A percentile compares a stretch with the other conserved stretches of the same genome.
Conservation (phyloP, 2,113 vertebrate species). For the Corythornis madagascariensis region DNA sequence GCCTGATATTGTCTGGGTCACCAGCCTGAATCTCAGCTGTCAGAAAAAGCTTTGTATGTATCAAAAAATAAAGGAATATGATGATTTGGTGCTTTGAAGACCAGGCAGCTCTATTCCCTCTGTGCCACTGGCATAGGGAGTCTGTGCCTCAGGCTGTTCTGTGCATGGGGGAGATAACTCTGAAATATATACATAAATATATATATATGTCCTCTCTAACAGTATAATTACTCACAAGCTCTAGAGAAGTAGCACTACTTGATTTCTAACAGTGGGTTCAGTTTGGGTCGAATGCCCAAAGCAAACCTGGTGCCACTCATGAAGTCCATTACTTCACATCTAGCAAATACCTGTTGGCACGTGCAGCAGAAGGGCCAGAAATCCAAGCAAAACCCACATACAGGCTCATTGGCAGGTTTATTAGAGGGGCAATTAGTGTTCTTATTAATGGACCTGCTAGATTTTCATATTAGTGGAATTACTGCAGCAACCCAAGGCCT, state of each 20-base stretch:
- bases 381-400: neutral
- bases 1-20: neutral
- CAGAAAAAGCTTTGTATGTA: neutral
- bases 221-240: neutral
- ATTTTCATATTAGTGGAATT: neutral
- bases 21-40: neutral
- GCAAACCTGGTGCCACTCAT: neutral
- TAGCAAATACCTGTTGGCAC: neutral
- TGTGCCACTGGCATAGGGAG: accelerated
- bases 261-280: neutral
- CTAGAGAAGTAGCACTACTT: neutral
- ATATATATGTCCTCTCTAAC: neutral
- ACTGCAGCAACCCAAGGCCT: neutral
- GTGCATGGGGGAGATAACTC: neutral
- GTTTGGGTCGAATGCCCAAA: neutral
- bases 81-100: neutral
- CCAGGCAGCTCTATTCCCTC: neutral
- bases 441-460: neutral
- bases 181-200: neutral
- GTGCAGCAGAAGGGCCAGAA: neutral
- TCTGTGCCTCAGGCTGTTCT: neutral
- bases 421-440: neutral
- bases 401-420: neutral
- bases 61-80: neutral
- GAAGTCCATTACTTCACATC: neutral